Conservation (phyloP, 2,113 vertebrate species). For the Laterallus jamaicensis region DNA sequence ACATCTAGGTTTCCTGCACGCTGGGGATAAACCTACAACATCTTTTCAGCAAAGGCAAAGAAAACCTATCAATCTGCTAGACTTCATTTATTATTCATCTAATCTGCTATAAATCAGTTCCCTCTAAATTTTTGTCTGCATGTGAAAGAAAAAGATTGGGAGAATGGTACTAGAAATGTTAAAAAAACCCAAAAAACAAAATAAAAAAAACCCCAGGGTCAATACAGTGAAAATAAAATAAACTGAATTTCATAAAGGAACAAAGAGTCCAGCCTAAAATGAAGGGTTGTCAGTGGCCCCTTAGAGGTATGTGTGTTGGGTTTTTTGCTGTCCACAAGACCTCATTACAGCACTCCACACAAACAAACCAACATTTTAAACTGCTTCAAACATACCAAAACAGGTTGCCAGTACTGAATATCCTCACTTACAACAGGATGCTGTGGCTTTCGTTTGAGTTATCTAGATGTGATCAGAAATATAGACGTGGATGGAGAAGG, state of each 20-base stretch:
- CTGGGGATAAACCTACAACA: background rate
- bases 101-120: background rate
- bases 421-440: background rate
- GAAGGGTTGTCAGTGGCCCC: background rate
- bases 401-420: slow-evolving; percentile 17
- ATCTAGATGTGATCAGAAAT: slow-evolving; percentile 43
- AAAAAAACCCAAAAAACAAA: too few relatives aligned
- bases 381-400: slow-evolving; percentile 15
- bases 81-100: background rate
- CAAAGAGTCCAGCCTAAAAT: background rate
- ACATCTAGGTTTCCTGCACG: background rate
- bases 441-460: slow-evolving; percentile 50
- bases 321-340: background rate
- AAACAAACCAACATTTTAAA: background rate
- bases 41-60: background rate
- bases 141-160: background rate
- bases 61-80: background rate
- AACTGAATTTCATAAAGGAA: background rate
- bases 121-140: background rate
- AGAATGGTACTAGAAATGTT: background rate
- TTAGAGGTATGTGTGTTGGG: background rate
- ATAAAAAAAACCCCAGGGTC: background rate
- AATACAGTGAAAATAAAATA: background rate
- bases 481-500: background rate
- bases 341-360: slow-evolving; percentile 22